These are phyloP conservation scores for Nyctereutes procyonoides DNA, from an alignment of 2,113 vertebrate species.

Conservation along the genomic window DNA sequence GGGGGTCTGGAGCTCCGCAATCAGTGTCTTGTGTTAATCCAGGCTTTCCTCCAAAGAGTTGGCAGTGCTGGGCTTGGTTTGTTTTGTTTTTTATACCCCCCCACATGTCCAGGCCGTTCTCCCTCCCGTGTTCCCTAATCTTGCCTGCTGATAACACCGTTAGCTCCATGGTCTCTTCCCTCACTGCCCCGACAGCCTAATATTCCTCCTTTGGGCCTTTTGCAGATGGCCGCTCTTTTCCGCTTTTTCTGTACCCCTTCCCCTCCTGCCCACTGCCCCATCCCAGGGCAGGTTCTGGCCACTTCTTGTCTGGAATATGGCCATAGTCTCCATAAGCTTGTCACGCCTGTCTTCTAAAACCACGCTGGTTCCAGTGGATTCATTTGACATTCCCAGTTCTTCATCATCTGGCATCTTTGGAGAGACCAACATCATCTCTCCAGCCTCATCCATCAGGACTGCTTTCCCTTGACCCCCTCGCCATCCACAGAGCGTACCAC, in stretches of 20 bases:
- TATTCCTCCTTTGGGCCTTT: slow-evolving; percentile 12
- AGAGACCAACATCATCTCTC: not conserved
- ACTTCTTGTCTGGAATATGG: not conserved
- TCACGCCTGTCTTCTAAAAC: not conserved
- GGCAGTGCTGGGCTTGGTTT: not conserved
- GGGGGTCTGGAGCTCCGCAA: not conserved
- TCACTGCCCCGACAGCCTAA: not conserved
- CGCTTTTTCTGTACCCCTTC: not conserved
- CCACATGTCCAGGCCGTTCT: slow-evolving; percentile 21
- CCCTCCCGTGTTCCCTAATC: not conserved
- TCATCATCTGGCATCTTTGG: not conserved
- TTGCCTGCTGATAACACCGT: not conserved
- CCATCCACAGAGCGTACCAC: not conserved
- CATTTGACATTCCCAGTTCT: not conserved
- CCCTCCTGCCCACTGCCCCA: not conserved
- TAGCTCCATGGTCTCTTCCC: not conserved
- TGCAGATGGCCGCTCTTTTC: not conserved
- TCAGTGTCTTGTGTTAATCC: slow-evolving; percentile 35
- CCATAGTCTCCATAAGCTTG: not conserved
- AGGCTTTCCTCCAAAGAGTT: slow-evolving; percentile 57
- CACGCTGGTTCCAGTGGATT: not conserved
- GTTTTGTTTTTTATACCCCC: not conserved
- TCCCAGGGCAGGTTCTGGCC: not conserved
- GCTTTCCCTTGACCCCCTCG: not conserved
- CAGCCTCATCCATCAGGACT: not conserved